Conservation (phyloP, 2,113 vertebrate species). For the Semicossyphus pulcher region DNA sequence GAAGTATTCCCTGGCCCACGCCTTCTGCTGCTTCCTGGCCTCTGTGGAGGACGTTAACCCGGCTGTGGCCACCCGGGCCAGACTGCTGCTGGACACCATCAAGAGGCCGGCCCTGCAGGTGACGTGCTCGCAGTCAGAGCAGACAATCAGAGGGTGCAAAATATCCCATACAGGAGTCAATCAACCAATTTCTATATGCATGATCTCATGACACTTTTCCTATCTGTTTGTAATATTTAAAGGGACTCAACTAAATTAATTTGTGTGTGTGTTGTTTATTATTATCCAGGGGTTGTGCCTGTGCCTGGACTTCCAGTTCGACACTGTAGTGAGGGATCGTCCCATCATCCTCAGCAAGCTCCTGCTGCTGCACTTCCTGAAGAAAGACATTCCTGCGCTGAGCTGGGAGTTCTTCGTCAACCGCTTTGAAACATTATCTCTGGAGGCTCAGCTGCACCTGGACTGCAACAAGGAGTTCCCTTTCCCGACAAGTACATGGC, state of each 20-base stretch:
- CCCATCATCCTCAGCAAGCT: conserved; percentile 97
- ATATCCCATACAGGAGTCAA: not conserved
- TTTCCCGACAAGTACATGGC: conserved; percentile 94
- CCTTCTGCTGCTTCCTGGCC: conserved; percentile 97
- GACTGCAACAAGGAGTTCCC: conserved; percentile 99
- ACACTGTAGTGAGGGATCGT: conserved; percentile 96
- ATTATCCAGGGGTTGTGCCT: conserved; percentile 91
- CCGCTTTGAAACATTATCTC: conserved; percentile 96
- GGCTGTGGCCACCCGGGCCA: conserved; percentile 95
- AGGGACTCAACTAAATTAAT: not conserved
- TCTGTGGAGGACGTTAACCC: conserved; percentile 98
- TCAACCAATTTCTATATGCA: no score
- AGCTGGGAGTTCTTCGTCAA: conserved; percentile 99
- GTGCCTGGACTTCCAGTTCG: conserved; percentile 99
- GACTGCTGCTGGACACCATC: conserved; percentile 95
- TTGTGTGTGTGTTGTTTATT: conserved; percentile 30
- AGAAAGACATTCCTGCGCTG: conserved; percentile 95
- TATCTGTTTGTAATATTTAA: not conserved
- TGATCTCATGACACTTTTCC: no score
- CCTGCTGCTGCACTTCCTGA: conserved; percentile 95
- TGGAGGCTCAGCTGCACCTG: conserved; percentile 98
- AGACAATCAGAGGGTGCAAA: not conserved
- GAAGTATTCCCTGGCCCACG: conserved; percentile 96
- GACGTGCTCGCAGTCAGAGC: not conserved
- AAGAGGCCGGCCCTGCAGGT: conserved; percentile 97